Evolutionary conservation across 1,140 invertebrate species (phyloP).

Genomic region (Apis dorsata): DNA sequence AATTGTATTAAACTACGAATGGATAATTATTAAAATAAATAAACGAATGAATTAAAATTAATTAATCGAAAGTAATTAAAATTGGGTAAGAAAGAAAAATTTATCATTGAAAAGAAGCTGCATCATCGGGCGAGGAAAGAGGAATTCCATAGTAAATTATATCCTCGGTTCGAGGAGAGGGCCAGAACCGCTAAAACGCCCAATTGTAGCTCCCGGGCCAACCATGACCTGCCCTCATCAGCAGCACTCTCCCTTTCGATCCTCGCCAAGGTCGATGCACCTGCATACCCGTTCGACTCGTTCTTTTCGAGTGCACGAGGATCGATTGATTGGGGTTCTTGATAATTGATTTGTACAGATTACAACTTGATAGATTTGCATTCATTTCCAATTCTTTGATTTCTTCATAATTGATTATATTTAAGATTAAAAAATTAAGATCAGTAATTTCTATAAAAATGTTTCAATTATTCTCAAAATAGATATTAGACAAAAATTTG

Average conservation of each 20-base stretch:
- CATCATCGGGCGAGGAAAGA: neutral
- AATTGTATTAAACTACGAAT: no score
- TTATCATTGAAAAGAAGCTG: no score
- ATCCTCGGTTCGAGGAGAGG: constrained; percentile 11
- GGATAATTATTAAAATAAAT: no score
- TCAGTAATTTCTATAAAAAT: no score
- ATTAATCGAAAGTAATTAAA: no score
- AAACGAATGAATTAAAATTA: no score
- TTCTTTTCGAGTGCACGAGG: neutral
- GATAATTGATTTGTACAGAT: neutral
- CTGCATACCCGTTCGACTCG: constrained; percentile 18
- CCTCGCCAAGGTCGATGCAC: constrained; percentile 40
- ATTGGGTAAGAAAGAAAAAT: no score
- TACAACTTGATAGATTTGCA: neutral
- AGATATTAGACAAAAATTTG: no score
- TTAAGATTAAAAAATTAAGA: neutral
- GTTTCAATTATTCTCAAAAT: no score
- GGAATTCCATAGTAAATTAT: constrained; percentile 53
- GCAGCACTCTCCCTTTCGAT: constrained; percentile 51
- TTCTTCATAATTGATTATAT: no score
- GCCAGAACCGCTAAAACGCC: constrained; percentile 47
- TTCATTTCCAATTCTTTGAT: no score
- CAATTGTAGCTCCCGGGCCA: constrained; percentile 58
- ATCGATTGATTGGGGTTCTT: neutral
- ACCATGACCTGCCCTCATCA: constrained; percentile 66